phyloP scores from a whole-genome alignment of 2,888 invertebrate species.

The Trileptium ribeirensis region DNA sequence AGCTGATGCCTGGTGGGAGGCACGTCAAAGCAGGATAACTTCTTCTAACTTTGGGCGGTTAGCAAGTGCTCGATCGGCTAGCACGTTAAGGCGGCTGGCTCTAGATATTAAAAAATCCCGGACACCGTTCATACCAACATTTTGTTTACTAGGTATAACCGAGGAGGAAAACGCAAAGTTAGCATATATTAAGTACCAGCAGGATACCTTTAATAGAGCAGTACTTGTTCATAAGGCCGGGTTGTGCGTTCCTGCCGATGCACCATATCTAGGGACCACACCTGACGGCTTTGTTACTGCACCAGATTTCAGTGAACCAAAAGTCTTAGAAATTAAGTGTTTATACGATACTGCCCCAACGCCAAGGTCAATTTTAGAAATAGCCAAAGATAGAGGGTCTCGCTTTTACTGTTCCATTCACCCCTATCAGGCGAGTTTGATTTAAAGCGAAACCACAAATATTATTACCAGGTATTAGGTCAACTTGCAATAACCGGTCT shows the following conservation, averaged over 20 bases:
- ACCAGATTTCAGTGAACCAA: not conserved
- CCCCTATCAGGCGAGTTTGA: not conserved
- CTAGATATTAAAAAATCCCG: not conserved
- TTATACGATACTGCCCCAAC: not conserved
- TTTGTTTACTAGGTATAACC: too few relatives aligned
- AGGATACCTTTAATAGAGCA: not conserved
- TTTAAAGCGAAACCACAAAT: not conserved
- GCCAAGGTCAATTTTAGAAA: too few relatives aligned
- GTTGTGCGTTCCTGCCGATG: not conserved
- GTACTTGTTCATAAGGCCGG: not conserved
- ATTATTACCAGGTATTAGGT: not conserved
- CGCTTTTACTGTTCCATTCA: too few relatives aligned
- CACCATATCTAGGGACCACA: not conserved
- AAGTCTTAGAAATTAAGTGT: not conserved
- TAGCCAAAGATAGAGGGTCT: too few relatives aligned
- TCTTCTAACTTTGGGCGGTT: not conserved
- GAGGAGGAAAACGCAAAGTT: too few relatives aligned
- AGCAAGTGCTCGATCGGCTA: not conserved
- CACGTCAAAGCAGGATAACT: not conserved
- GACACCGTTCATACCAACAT: too few relatives aligned
- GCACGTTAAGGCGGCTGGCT: not conserved
- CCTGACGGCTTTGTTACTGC: not conserved
- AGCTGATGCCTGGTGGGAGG: not conserved
- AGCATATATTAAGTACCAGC: too few relatives aligned
- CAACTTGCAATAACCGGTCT: not conserved